Conservation (phyloP, 2,797 vertebrate genomes). For the Lepus oiostolus region DNA sequence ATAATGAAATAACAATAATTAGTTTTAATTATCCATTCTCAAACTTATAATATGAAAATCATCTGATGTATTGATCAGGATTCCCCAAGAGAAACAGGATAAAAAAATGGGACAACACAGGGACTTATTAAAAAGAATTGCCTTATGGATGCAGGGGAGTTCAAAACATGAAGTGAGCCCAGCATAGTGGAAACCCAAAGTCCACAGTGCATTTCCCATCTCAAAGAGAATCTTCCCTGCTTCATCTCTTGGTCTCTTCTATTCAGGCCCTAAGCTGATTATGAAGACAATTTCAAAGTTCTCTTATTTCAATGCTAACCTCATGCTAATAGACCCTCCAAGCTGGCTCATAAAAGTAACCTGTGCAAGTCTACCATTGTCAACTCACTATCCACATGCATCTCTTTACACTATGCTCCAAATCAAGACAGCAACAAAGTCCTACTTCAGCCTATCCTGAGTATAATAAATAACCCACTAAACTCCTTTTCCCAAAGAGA, state of each 20-base stretch:
- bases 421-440: background rate
- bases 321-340: background rate
- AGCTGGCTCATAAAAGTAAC: background rate
- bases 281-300: background rate
- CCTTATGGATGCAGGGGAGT: background rate
- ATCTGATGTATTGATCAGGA: background rate
- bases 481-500: background rate
- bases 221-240: background rate
- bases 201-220: too few relatives aligned
- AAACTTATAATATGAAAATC: background rate
- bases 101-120: too few relatives aligned
- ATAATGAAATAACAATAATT: background rate
- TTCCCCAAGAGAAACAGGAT: background rate
- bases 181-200: background rate
- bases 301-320: background rate
- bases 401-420: background rate
- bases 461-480: background rate
- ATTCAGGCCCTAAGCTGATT: background rate
- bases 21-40: background rate
- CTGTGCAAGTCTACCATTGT: background rate
- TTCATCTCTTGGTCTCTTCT: background rate
- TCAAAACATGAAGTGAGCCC: too few relatives aligned
- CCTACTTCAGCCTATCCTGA: background rate
- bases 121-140: background rate
- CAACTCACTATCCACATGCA: background rate